Percentiles rank a stretch among this genome's conserved stretches.
Evolutionary conservation across 2,113 vertebrate genomes (phyloP).

Genomic region (Phylloscopus trochiloides): DNA sequence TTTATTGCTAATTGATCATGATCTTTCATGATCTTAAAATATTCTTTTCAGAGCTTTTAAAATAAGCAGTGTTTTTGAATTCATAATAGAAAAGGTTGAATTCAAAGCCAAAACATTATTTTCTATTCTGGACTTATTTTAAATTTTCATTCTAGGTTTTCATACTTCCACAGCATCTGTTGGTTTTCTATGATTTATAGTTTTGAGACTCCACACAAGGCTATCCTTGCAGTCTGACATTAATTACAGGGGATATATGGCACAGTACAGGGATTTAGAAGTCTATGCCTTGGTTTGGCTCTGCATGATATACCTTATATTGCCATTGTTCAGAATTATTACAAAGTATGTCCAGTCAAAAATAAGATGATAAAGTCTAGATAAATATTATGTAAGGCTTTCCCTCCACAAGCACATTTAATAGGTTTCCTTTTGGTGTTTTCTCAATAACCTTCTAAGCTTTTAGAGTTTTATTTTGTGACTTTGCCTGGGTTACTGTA

Average conservation of each 20-base stretch:
- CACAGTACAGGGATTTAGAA: not conserved
- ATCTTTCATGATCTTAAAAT: not conserved
- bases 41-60: not conserved
- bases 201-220: not conserved
- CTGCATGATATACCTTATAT: not conserved
- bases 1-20: not conserved
- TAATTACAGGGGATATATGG: not conserved
- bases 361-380: not conserved
- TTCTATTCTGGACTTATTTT: not conserved
- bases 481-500: not conserved
- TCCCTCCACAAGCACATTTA: not conserved
- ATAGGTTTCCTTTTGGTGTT: not conserved
- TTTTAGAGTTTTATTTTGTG: not conserved
- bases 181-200: not conserved
- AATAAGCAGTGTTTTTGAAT: not conserved
- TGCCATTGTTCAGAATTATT: not conserved
- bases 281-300: not conserved
- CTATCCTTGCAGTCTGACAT: not conserved
- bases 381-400: not conserved
- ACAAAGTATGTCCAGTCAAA: not conserved
- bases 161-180: not conserved
- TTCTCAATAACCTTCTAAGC: not conserved
- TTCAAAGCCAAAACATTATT: not conserved
- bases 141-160: not conserved
- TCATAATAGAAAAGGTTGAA: not conserved